These are phyloP conservation scores for Scaeva pyrastri DNA, from an alignment of 2,888 invertebrate genomes.

Conservation along the genomic window DNA sequence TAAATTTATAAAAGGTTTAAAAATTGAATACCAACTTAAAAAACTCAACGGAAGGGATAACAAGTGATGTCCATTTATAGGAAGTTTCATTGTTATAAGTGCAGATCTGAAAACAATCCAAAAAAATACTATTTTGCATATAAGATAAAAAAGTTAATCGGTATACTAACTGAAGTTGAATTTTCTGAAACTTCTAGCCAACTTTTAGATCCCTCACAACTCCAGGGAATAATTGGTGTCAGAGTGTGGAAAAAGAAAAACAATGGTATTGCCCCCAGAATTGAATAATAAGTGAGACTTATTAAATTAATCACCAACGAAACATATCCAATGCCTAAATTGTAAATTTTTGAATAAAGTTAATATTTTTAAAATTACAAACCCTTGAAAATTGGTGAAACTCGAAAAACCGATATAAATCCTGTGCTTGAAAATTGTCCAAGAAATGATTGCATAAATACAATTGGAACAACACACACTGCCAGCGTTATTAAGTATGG, in stretches of 20 bases:
- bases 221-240: constrained; percentile 89
- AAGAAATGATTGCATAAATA: constrained; percentile 91
- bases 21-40: no score
- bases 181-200: constrained; percentile 61
- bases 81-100: neutral
- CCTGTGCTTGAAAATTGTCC: constrained; percentile 92
- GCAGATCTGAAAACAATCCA: neutral
- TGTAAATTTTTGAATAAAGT: no score
- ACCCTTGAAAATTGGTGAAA: constrained; percentile 93
- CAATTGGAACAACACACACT: constrained; percentile 91
- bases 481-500: constrained; percentile 86
- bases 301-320: constrained; percentile 91
- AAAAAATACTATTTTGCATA: neutral
- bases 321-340: constrained; percentile 93
- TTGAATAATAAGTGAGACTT: constrained; percentile 89
- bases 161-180: neutral
- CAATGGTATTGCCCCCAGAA: constrained; percentile 84
- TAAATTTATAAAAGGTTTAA: no score
- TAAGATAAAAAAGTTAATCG: no score
- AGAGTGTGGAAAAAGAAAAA: constrained; percentile 90
- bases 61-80: no score
- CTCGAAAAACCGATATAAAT: constrained; percentile 90
- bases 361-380: constrained; percentile 49
- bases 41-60: no score
- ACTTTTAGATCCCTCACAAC: constrained; percentile 86